Conservation (phyloP, 2,113 vertebrate species). For the Dermatemys mawii region DNA sequence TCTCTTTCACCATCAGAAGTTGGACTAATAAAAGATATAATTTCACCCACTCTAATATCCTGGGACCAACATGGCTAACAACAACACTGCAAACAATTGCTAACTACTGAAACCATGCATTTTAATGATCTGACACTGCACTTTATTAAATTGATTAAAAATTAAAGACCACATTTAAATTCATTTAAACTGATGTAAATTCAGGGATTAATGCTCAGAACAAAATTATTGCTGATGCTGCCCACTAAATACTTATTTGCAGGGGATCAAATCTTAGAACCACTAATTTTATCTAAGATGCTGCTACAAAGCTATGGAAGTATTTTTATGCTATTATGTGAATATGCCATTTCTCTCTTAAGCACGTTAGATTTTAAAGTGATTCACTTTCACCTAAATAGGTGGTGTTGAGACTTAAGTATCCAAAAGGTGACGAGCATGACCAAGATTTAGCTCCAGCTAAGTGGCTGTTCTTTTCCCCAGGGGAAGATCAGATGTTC, state of each 20-base stretch:
- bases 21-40: neutral
- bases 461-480: neutral
- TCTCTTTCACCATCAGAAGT: neutral
- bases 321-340: neutral
- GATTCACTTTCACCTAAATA: neutral
- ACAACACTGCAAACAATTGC: neutral
- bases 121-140: neutral
- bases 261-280: neutral
- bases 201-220: neutral
- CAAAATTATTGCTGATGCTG: neutral
- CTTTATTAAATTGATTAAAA: neutral
- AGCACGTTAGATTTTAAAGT: neutral
- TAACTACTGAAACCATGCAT: neutral
- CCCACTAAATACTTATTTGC: neutral
- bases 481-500: slow-evolving; percentile 89
- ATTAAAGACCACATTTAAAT: neutral
- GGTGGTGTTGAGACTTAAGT: neutral
- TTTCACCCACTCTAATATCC: neutral
- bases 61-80: neutral
- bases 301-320: neutral
- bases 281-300: neutral
- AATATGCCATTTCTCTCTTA: neutral
- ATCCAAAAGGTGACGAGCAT: accelerated
- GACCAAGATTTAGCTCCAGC: neutral
- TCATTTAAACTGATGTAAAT: neutral